A percentile compares a stretch with the other conserved stretches of the same genome.
Evolutionary conservation across 2,797 vertebrate species (phyloP).

Genomic region (Halcyon badia): DNA sequence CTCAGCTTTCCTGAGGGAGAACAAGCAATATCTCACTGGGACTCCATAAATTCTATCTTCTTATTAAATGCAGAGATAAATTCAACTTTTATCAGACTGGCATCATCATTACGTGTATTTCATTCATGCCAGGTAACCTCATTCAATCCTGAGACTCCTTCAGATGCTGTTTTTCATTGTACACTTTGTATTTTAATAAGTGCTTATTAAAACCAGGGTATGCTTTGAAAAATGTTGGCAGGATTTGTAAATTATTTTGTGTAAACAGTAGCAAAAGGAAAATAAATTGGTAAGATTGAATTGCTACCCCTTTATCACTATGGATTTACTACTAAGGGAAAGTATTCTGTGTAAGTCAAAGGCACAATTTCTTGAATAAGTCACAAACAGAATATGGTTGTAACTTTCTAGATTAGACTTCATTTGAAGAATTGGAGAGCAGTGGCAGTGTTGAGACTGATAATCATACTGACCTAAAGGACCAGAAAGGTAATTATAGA

Average conservation of each 20-base stretch:
- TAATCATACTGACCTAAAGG: conserved; percentile 16
- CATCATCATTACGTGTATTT: not conserved
- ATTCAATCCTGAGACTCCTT: not conserved
- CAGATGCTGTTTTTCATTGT: not conserved
- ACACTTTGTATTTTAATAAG: not conserved
- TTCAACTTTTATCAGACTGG: not conserved
- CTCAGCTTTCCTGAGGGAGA: not conserved
- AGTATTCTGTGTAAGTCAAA: not conserved
- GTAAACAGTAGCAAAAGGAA: not conserved
- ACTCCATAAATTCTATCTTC: not conserved
- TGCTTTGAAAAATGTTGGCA: not conserved
- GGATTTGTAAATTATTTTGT: not conserved
- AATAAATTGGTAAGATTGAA: not conserved
- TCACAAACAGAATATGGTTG: not conserved
- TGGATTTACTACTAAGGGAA: not conserved
- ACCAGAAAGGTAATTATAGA: conserved; percentile 4
- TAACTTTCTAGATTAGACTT: not conserved
- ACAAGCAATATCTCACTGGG: not conserved
- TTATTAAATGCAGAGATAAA: not conserved
- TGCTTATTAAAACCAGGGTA: not conserved
- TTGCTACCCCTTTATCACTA: not conserved
- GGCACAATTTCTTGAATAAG: not conserved
- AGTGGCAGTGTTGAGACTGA: not conserved
- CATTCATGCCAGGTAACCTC: not conserved
- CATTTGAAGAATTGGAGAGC: not conserved